Percentiles rank a stretch among this genome's conserved stretches.
Evolutionary conservation across 2,113 vertebrate genomes (phyloP).

Genomic region (Meleagris gallopavo): DNA sequence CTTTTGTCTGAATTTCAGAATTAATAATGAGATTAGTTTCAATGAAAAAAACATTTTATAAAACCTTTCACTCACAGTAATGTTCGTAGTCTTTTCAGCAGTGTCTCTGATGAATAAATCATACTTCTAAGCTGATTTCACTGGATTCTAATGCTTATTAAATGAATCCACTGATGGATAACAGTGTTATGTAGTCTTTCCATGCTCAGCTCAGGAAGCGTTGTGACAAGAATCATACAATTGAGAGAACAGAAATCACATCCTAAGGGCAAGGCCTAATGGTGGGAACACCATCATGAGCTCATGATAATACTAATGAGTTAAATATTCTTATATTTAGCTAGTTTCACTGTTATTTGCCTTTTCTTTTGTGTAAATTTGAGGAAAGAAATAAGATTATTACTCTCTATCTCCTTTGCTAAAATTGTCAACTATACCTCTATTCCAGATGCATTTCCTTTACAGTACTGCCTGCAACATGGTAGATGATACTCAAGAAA

Average conservation of each 20-base stretch:
- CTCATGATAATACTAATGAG: not conserved
- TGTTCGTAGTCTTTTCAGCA: not conserved
- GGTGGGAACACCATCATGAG: not conserved
- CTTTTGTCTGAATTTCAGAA: conserved; percentile 17
- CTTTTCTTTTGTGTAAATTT: not conserved
- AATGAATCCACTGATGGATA: not conserved
- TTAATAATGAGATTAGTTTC: not conserved
- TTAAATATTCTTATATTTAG: not conserved
- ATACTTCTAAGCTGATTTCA: conserved; percentile 22
- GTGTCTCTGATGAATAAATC: not conserved
- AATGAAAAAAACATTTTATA: conserved; percentile 28
- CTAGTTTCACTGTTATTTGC: not conserved
- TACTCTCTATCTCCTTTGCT: not conserved
- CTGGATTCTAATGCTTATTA: not conserved
- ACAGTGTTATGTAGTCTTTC: not conserved
- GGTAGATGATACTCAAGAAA: not conserved
- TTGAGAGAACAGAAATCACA: not conserved
- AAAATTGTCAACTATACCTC: not conserved
- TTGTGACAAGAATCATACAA: not conserved
- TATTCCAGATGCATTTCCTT: not conserved
- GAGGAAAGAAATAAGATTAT: not conserved
- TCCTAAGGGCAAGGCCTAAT: not conserved
- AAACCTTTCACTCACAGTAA: not conserved
- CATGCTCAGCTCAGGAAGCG: not conserved
- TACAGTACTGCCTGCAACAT: not conserved